phyloP scores from a whole-genome alignment of 2,797 vertebrate genomes.

The Bryconaethiops microstoma region DNA sequence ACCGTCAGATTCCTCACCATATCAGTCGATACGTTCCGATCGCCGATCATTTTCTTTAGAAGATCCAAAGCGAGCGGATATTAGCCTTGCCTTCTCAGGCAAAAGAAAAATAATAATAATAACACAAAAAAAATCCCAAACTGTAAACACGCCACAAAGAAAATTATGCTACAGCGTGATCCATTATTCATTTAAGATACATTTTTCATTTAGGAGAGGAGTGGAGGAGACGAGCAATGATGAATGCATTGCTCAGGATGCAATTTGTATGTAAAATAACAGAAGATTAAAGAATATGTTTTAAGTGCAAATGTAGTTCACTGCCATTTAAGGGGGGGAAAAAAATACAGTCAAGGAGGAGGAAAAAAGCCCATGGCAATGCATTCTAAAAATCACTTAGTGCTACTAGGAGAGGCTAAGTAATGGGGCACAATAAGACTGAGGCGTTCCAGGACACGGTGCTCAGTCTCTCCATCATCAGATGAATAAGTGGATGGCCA shows the following conservation, averaged over 20 bases:
- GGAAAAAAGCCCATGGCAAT: constrained; percentile 67
- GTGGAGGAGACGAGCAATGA: constrained; percentile 82
- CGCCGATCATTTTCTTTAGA: constrained; percentile 27
- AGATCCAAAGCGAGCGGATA: constrained; percentile 9
- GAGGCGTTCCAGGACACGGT: constrained; percentile 45
- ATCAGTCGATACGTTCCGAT: constrained; percentile 38
- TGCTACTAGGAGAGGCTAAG: constrained; percentile 67
- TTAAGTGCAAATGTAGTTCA: constrained; percentile 84
- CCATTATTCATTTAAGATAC: constrained; percentile 85
- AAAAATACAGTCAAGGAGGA: constrained; percentile 34
- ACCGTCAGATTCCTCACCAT: constrained; percentile 35
- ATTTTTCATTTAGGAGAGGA: constrained; percentile 84
- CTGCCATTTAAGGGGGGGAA: constrained; percentile 71
- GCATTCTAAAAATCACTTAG: constrained; percentile 80
- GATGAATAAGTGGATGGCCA: constrained; percentile 68
- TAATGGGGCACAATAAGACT: constrained; percentile 70
- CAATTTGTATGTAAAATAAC: constrained; percentile 89
- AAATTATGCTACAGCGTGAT: constrained; percentile 77
- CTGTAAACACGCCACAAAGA: constrained; percentile 78
- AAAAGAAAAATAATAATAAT: constrained; percentile 50
- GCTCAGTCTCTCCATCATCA: constrained; percentile 54
- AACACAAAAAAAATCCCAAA: constrained; percentile 64
- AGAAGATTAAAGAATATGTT: constrained; percentile 86
- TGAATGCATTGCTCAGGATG: constrained; percentile 82
- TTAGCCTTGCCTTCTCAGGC: constrained; percentile 29